phyloP scores from a whole-genome alignment of 1,140 invertebrate species.

The Brachionus manjavacas region DNA sequence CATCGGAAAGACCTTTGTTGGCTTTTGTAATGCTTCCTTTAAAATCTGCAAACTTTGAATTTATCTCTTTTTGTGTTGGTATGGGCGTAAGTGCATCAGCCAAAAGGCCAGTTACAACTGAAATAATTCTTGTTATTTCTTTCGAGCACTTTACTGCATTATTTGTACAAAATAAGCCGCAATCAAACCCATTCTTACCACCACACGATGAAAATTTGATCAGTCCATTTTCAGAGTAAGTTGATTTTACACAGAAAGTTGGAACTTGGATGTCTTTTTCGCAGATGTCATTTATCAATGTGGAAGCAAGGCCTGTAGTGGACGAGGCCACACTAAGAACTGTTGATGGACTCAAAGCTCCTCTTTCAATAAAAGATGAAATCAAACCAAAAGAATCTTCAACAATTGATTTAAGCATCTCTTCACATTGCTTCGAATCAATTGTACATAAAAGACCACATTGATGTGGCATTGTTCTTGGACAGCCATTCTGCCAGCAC shows the following conservation, averaged over 20 bases:
- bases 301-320: not conserved
- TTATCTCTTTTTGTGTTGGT: not conserved
- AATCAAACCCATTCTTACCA: not conserved
- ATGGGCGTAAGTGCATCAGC: not conserved
- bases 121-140: not conserved
- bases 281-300: not conserved
- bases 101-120: not conserved
- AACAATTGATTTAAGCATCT: not conserved
- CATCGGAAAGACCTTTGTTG: not conserved
- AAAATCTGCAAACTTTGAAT: not conserved
- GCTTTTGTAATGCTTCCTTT: not conserved
- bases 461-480: not conserved
- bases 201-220: not conserved
- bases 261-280: not conserved
- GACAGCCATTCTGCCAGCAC: constrained; percentile 1
- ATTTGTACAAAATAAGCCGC: constrained; percentile 9
- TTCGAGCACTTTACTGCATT: not conserved
- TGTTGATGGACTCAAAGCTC: not conserved
- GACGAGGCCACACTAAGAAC: not conserved
- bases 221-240: not conserved
- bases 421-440: not conserved
- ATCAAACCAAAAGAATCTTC: not conserved
- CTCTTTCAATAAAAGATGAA: not conserved
- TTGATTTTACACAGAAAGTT: not conserved
- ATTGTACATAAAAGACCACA: not conserved